These are phyloP conservation scores for Catharus minimus DNA, from an alignment of 2,113 vertebrate species.

Conservation along the genomic window DNA sequence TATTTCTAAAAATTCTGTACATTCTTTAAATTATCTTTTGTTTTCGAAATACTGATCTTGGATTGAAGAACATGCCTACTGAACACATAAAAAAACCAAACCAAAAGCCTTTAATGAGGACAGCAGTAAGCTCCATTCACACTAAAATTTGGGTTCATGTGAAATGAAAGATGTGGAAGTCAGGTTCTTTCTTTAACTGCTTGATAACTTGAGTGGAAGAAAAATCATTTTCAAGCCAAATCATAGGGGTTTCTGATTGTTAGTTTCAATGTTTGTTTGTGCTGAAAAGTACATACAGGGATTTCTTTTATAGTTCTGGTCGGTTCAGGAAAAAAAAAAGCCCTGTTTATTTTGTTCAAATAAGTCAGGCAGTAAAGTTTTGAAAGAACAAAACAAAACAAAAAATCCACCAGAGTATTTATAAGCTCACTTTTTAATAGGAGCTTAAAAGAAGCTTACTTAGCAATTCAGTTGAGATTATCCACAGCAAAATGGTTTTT, in stretches of 20 bases:
- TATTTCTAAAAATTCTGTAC: not conserved
- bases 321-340: not conserved
- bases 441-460: not conserved
- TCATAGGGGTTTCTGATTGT: not conserved
- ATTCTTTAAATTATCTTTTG: not conserved
- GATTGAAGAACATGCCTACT: not conserved
- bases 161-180: not conserved
- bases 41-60: not conserved
- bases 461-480: not conserved
- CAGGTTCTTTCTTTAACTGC: not conserved
- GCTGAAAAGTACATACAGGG: not conserved
- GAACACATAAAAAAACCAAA: not conserved
- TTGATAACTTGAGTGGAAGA: not conserved
- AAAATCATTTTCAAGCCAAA: not conserved
- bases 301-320: not conserved
- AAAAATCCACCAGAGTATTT: not conserved
- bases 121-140: not conserved
- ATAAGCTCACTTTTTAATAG: not conserved
- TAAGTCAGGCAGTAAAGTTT: not conserved
- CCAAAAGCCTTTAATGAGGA: not conserved
- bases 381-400: not conserved
- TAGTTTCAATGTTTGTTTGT: not conserved
- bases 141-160: not conserved
- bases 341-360: not conserved
- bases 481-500: not conserved